These are phyloP conservation scores for Drosophila malerkotliana DNA, from an alignment of 1,140 invertebrate genomes.

Conservation along the genomic window DNA sequence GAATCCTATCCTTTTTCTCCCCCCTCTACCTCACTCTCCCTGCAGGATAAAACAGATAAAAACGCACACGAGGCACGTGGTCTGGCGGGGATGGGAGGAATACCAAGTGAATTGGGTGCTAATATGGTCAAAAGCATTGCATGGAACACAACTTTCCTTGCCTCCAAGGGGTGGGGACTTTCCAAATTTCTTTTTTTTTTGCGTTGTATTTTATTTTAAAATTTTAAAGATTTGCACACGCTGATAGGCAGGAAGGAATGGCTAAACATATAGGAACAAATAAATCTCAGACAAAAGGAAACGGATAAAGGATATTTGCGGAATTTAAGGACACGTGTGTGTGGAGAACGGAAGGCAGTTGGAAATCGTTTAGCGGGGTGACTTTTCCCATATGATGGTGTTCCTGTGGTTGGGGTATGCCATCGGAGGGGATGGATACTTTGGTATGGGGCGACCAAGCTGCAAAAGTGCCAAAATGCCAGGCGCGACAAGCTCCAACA, in stretches of 20 bases:
- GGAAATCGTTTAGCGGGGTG: conserved; percentile 57
- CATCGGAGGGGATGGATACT: not conserved
- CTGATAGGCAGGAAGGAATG: conserved; percentile 48
- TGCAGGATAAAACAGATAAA: conserved; percentile 51
- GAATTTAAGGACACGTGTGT: conserved; percentile 80
- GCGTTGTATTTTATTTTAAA: conserved; percentile 59
- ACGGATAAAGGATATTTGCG: conserved; percentile 80
- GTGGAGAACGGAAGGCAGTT: conserved; percentile 65
- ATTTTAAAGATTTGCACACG: conserved; percentile 76
- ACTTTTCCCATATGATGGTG: conserved; percentile 42
- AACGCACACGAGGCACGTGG: conserved; percentile 26
- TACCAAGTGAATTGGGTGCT: conserved; percentile 64
- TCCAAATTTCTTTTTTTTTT: conserved; percentile 31
- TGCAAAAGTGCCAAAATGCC: conserved; percentile 76
- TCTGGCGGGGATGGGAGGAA: conserved; percentile 10
- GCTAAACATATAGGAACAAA: conserved; percentile 44
- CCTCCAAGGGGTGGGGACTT: conserved; percentile 21
- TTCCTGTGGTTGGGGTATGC: conserved; percentile 7
- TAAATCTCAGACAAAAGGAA: conserved; percentile 77
- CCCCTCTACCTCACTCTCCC: not conserved
- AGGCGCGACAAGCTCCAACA: conserved; percentile 76
- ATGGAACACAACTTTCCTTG: conserved; percentile 22
- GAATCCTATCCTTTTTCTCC: conserved; percentile 48
- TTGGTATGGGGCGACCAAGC: not conserved
- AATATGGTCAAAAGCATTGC: conserved; percentile 74